Conservation (phyloP, 1,140 invertebrate species). For the Drosophila elegans region DNA sequence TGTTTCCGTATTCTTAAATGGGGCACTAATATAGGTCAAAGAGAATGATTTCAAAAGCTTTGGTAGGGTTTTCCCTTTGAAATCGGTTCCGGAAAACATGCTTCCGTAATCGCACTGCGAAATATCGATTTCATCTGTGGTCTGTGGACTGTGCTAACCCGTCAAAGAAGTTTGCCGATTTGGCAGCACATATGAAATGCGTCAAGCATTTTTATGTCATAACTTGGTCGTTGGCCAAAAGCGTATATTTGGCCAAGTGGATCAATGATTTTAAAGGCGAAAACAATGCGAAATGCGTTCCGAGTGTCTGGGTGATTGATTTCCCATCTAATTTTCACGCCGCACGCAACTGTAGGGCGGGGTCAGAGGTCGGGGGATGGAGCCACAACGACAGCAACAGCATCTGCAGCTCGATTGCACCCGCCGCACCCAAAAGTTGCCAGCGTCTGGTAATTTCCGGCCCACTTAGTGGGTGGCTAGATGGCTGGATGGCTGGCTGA, state of each 20-base stretch:
- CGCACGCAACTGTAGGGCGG: constrained; percentile 35
- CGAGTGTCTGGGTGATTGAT: constrained; percentile 55
- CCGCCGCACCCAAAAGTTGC: constrained; percentile 58
- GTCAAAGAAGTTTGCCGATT: constrained; percentile 15
- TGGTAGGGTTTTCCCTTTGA: not conserved
- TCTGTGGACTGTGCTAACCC: constrained; percentile 25
- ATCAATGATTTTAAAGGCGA: constrained; percentile 11
- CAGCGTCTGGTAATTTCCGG: constrained; percentile 65
- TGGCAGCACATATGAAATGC: constrained; percentile 32
- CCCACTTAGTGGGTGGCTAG: constrained; percentile 26
- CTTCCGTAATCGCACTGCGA: not conserved
- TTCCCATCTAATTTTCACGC: constrained; percentile 54
- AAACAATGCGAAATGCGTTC: constrained; percentile 16
- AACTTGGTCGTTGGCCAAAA: constrained; percentile 42
- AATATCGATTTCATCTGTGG: constrained; percentile 38
- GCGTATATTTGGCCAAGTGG: not conserved
- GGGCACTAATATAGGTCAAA: constrained; percentile 1
- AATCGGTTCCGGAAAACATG: constrained; percentile 1
- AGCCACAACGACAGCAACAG: constrained; percentile 44
- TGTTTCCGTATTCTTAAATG: not conserved
- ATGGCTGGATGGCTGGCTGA: too few relatives aligned
- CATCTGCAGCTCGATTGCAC: constrained; percentile 50
- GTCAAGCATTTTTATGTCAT: constrained; percentile 22
- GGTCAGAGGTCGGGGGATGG: constrained; percentile 5
- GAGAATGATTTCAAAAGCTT: not conserved